Evolutionary conservation across 2,113 vertebrate genomes (phyloP), one percentile per base, ranked within the genome.

Genomic region (Collichthys lucidus): DNA sequence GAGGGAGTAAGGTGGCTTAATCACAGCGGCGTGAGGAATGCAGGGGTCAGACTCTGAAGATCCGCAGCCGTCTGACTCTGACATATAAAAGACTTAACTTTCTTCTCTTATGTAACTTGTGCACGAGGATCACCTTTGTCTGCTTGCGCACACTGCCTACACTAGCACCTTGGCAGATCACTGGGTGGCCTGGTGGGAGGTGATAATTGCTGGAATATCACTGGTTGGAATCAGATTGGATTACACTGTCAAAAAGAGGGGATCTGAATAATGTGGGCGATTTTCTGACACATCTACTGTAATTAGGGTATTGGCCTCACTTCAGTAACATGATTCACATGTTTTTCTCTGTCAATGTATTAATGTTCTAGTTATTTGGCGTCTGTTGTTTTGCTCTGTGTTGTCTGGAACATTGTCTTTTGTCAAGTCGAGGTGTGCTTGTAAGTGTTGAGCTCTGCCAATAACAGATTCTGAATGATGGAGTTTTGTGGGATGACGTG

Each of bases 1-100:
- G 80, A 79, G 90, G 85, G 84, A 86, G 76, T 63, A n/a, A 60
- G 66, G 64, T 75, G 74, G 79, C 82, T 88, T 77, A 75, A 87
- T 91, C 77, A 80, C 89, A 85, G 84, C 68, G 60, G 74, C 55
- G 88, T 92, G 91, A 91, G 91, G 92, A 94, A 94, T 93, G 92
- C 91, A 83, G 64, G 73, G 92, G 90, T 93, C 78, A 89, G 71
- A 80, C 61, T 66, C 50, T 68, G 64, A 69, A 67, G 74, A 88
- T 71, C 60, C 42, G 49, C 24, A 17, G 77, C 67, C 50, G 15
- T 69, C 84, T 50, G 59, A 82, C 68, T 82, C 56, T 73, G 29
- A 9, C 57, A 40, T 29, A 56, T 35, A 42, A 35, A 77, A 42
- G 50, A 69, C 72, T 82, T 65, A 53, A 50, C 59, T 71, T 26